These are phyloP conservation scores for Synanthedon formicaeformis DNA, from an alignment of 2,888 invertebrate species.

Conservation along the genomic window DNA sequence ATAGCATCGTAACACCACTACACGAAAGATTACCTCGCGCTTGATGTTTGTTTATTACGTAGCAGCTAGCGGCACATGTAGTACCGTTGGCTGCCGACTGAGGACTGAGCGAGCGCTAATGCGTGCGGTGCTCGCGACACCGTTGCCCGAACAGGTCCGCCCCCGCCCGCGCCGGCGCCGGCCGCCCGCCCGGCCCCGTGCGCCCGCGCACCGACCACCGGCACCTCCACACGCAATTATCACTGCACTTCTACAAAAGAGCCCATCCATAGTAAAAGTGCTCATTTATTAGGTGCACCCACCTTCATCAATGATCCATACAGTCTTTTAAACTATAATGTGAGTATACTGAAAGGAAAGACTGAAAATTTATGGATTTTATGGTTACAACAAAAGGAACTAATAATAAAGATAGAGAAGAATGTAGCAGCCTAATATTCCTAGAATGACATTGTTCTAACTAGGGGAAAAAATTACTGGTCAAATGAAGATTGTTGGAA, in stretches of 20 bases:
- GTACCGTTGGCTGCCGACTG: constrained; percentile 67
- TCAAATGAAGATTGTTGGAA: too few relatives aligned
- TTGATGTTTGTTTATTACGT: constrained; percentile 55
- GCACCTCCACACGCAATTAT: constrained; percentile 13
- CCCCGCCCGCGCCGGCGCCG: constrained; percentile 53
- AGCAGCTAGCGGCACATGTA: constrained; percentile 61
- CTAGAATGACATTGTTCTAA: too few relatives aligned
- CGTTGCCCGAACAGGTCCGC: constrained; percentile 67
- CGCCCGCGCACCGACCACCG: constrained; percentile 30
- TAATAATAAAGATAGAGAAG: too few relatives aligned
- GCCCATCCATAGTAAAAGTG: constrained; percentile 65
- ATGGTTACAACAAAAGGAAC: too few relatives aligned
- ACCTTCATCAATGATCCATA: too few relatives aligned
- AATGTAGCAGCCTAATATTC: too few relatives aligned
- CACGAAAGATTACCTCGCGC: constrained; percentile 60
- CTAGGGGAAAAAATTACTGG: too few relatives aligned
- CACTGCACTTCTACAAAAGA: constrained; percentile 21
- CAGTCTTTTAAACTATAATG: too few relatives aligned
- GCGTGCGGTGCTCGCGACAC: constrained; percentile 63
- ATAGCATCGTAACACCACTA: constrained; percentile 61
- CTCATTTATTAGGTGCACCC: constrained; percentile 24
- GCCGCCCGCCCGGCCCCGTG: constrained; percentile 39
- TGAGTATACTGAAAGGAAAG: too few relatives aligned
- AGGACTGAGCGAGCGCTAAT: constrained; percentile 54
- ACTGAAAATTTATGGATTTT: too few relatives aligned